Evolutionary conservation across 2,888 invertebrate genomes (phyloP), one percentile per base, ranked within the genome.

Genomic region (Lymantria dispar): DNA sequence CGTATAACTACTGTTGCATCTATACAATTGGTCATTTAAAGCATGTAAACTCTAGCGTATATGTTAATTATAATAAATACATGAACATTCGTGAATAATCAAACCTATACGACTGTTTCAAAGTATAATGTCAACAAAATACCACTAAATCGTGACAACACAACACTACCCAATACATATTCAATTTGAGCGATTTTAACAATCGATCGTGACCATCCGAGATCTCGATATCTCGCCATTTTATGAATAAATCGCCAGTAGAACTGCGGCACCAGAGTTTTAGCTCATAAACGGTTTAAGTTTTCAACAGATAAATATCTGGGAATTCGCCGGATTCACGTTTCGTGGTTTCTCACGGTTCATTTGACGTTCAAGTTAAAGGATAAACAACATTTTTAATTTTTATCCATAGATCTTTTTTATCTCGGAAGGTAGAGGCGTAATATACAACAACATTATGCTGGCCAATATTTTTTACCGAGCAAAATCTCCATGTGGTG

Each of bases 211-310:
- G 83, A 81, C 78, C 71, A 68, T 75, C 76, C 76, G 69, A 67
- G 76, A 80, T 76, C 74, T 74, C 70, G 72, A 74, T 71, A 78
- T 79, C 82, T 75, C 78, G 71, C 74, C 62, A 71, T 68, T 68
- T 67, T 74, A 73, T 75, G 76, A 80, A 77, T 83, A 82, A 82
- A 83, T 82, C 82, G 81, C 76, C 80, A 76, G 58, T 62, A 58
- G 54, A 62, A 57, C 63, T 37, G 8, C n/a, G 33, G 14, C 29
- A 29, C n/a, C 36, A 29, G 14, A n/a, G 64, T 64, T 70, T 72
- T 73, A 66, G 60, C 68, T 76, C 74, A 76, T 74, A 73, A 72
- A 65, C 64, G 63, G 64, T 58, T 60, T 64, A 54, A 50, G 59
- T 53, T 51, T 47, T 54, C 56, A 47, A 50, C 46, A 56, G 66